Conservation (phyloP, 30 jellyfish, hydroid and myxozoan genomes). For the Turritopsis dohrnii region DNA sequence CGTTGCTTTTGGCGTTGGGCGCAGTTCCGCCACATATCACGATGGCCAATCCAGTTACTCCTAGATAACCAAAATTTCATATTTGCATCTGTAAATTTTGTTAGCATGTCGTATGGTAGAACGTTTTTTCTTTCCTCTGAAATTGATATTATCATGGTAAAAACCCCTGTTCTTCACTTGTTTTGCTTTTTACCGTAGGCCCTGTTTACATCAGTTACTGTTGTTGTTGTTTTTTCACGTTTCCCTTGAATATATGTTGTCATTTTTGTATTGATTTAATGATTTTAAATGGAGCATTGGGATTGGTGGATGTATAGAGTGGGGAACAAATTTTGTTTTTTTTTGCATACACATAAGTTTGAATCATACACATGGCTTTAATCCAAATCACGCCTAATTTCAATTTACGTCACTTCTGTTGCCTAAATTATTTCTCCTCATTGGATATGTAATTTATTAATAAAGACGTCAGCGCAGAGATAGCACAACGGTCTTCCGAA, state of each 20-base stretch:
- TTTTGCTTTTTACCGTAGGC: background rate
- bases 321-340: background rate
- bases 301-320: background rate
- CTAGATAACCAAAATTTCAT: background rate
- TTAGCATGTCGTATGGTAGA: background rate
- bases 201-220: background rate
- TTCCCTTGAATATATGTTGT: too few species aligned
- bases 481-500: background rate
- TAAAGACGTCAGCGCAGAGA: background rate
- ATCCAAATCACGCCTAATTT: background rate
- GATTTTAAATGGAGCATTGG: background rate
- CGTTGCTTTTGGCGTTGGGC: constrained; percentile 56
- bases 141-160: too few species aligned
- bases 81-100: background rate
- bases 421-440: background rate
- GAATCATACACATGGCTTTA: background rate
- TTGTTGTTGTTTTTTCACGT: too few species aligned
- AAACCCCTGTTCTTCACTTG: background rate
- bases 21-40: constrained; percentile 24
- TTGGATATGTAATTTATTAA: background rate
- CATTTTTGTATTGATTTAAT: background rate
- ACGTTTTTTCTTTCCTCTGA: background rate
- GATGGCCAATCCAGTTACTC: constrained; percentile 22
- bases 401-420: background rate
- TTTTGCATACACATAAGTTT: background rate